phyloP scores from a whole-genome alignment of 64 coral and sea anemone species.

The Porites australiensis region DNA sequence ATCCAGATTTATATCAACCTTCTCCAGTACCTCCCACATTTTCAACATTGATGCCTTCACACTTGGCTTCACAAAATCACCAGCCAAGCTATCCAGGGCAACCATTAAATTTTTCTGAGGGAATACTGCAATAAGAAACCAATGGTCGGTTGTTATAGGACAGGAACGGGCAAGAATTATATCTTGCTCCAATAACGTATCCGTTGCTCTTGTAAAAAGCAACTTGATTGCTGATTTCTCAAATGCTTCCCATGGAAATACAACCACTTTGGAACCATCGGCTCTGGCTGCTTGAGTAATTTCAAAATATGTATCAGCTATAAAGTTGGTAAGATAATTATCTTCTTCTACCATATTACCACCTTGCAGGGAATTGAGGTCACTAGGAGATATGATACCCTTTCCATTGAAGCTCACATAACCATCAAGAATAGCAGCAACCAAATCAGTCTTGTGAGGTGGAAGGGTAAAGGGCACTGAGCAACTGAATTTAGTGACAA shows the following conservation, averaged over 20 bases:
- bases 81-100: conserved; percentile 30
- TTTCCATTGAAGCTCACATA: conserved; percentile 33
- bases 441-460: conserved; percentile 4
- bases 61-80: conserved; percentile 32
- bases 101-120: conserved; percentile 24
- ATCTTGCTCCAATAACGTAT: conserved; percentile 9
- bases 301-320: conserved; percentile 49
- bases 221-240: background rate
- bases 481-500: background rate
- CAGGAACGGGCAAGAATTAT: background rate
- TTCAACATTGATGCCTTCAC: background rate
- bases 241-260: conserved; percentile 42
- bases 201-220: background rate
- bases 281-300: background rate
- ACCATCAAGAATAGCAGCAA: conserved; percentile 47
- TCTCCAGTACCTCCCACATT: too few species aligned
- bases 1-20: too few species aligned
- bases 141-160: background rate
- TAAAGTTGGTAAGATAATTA: conserved; percentile 64
- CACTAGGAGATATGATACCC: conserved; percentile 31
- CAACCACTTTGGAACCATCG: background rate
- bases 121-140: conserved; percentile 23
- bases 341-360: conserved; percentile 16
- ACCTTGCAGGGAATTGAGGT: conserved; percentile 24
- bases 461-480: background rate